Base-by-base conservation (phyloP, 2,888 invertebrate genomes). In the Macrosoma leucophasiata region DNA sequence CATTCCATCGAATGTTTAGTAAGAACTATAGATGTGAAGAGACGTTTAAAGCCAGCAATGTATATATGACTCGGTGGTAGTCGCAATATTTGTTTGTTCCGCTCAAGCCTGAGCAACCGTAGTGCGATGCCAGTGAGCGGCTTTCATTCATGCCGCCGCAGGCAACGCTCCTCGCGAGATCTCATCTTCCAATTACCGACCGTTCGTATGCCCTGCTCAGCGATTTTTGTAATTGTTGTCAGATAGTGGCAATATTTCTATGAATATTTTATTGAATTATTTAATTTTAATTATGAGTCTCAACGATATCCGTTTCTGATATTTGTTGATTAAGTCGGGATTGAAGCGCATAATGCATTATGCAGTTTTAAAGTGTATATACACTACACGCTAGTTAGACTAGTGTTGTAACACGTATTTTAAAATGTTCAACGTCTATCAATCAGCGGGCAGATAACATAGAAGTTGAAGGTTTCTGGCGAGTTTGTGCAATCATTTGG, bases 111-210 rank as follows among this genome's bases (percentile, higher is more conserved):
- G 47, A 50, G 58, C 52, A 60, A 58, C 55, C 60, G 62, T 70
- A 69, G 72, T 70, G 66, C 65, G 66, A 52, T 66, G 73, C 55
- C 72, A 61, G 74, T 68, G 71, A 76, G 72, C 70, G 71, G 78
- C 82, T 82, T 81, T 84, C 82, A 84, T 84, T 84, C 79, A 84
- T 79, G 70, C 77, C 76, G 81, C 82, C 81, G 65, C 68, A 50
- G 75, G 82, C 76, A 65, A 71, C 70, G 78, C 72, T 78, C 76
- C 73, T 73, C 63, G 59, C 70, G 67, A 74, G 79, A 81, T 81
- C 78, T 75, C 78, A 78, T 82, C 81, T 78, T 75, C 81, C 81
- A 79, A 81, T 81, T 79, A 81, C 73, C 60, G 63, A 65, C 64
- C 64, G 62, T 61, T 65, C 62, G 61, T 62, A 61, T 68, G 48